These are phyloP conservation scores for Nesogale talazaci DNA, from an alignment of 2,113 vertebrate species.

Conservation along the genomic window DNA sequence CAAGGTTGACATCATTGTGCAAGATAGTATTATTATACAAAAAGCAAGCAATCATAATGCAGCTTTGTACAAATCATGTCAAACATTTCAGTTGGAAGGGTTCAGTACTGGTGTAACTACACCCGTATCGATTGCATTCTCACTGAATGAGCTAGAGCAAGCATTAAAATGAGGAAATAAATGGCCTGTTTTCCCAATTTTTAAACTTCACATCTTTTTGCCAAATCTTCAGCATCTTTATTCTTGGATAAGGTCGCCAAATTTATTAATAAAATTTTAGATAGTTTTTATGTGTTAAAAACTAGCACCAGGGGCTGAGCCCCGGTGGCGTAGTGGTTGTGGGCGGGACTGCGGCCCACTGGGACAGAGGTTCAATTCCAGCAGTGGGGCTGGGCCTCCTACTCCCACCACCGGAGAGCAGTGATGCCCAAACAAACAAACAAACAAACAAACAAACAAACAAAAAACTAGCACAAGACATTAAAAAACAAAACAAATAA, in stretches of 20 bases:
- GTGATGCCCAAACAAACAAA: too few species aligned
- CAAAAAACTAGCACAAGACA: too few species aligned
- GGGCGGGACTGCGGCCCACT: too few species aligned
- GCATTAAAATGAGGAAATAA: constrained; percentile 14
- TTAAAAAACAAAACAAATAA: too few species aligned
- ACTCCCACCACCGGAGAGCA: too few species aligned
- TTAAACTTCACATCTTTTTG: not conserved
- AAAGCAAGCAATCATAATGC: constrained; percentile 13
- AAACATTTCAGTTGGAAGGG: not conserved
- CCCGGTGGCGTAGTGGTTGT: too few species aligned
- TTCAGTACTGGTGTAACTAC: not conserved
- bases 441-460: too few species aligned
- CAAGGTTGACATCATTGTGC: not conserved
- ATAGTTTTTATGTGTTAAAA: not conserved
- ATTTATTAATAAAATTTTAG: constrained; percentile 14
- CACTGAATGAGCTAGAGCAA: not conserved
- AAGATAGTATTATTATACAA: not conserved
- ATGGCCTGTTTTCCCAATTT: constrained; percentile 2
- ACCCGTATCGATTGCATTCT: not conserved
- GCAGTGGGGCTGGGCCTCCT: too few species aligned
- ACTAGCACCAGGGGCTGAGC: too few species aligned
- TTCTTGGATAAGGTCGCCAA: constrained; percentile 14
- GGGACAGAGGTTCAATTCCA: too few species aligned
- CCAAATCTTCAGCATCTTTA: not conserved
- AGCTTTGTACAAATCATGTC: not conserved